These are phyloP conservation scores for Lasioglossum figueresi DNA, from an alignment of 2,888 invertebrate genomes.

Conservation along the genomic window DNA sequence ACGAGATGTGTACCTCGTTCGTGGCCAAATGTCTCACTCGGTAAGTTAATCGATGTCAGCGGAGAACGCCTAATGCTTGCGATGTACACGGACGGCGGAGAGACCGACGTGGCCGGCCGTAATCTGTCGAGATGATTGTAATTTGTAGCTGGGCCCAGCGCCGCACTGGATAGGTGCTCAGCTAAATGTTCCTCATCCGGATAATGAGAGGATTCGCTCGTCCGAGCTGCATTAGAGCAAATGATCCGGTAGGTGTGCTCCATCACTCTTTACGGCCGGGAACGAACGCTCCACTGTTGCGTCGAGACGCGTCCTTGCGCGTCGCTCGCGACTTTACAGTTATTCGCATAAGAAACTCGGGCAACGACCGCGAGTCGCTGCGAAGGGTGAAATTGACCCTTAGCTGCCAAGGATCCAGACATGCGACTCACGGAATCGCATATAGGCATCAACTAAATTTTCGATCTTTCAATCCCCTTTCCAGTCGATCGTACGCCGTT, in stretches of 20 bases:
- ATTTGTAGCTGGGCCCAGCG: slow-evolving; percentile 61
- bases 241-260: slow-evolving; percentile 62
- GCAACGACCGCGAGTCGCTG: slow-evolving; percentile 25
- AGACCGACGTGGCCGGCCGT: slow-evolving; percentile 23
- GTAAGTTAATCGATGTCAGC: slow-evolving; percentile 40
- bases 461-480: not conserved
- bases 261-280: slow-evolving; percentile 34
- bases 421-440: not conserved
- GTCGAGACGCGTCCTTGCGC: slow-evolving; percentile 33
- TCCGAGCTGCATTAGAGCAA: slow-evolving; percentile 66
- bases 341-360: slow-evolving; percentile 51
- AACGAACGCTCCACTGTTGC: slow-evolving; percentile 12
- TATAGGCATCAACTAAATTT: not conserved
- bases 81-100: slow-evolving; percentile 1
- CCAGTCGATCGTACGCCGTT: too few relatives aligned
- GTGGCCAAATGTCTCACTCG: slow-evolving; percentile 66
- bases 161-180: slow-evolving; percentile 56
- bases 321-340: slow-evolving; percentile 39
- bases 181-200: slow-evolving; percentile 63
- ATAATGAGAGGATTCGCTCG: slow-evolving; percentile 69
- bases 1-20: not conserved
- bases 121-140: slow-evolving; percentile 64
- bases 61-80: slow-evolving; percentile 30
- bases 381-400: slow-evolving; percentile 8
- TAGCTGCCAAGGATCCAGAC: not conserved